These are phyloP conservation scores for Hormaphis cornu DNA, from an alignment of 1,140 invertebrate genomes.

Conservation along the genomic window DNA sequence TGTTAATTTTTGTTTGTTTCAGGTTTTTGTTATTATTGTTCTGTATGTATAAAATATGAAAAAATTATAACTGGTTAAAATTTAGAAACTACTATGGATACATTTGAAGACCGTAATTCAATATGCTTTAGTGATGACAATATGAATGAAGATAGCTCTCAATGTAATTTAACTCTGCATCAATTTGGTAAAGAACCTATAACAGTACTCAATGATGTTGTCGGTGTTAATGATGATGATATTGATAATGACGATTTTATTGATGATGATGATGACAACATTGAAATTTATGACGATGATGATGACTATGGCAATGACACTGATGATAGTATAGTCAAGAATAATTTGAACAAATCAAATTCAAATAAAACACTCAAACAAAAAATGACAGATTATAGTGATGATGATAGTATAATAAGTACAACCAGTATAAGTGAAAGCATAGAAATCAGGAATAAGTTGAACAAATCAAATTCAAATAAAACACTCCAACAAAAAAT, in stretches of 20 bases:
- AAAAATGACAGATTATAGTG: not conserved
- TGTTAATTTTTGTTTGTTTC: no score
- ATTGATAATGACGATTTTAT: no score
- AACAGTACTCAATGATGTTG: not conserved
- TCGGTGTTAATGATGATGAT: not conserved
- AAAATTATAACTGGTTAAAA: conserved; percentile 30
- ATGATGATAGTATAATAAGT: not conserved
- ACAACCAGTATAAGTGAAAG: not conserved
- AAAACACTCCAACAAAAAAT: not conserved
- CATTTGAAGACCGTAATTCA: not conserved
- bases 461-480: not conserved
- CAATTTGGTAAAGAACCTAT: not conserved
- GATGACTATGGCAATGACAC: no score
- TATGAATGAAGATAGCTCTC: not conserved
- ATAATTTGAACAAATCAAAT: not conserved
- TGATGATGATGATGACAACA: no score
- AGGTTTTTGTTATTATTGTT: no score
- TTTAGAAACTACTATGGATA: not conserved
- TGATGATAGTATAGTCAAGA: not conserved
- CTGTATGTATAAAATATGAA: no score
- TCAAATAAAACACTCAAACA: not conserved
- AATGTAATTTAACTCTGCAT: not conserved
- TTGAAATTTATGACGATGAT: no score
- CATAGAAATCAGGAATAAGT: not conserved
- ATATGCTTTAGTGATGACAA: not conserved